phyloP scores from a whole-genome alignment of 2,113 vertebrate species.

The Alligator mississippiensis region DNA sequence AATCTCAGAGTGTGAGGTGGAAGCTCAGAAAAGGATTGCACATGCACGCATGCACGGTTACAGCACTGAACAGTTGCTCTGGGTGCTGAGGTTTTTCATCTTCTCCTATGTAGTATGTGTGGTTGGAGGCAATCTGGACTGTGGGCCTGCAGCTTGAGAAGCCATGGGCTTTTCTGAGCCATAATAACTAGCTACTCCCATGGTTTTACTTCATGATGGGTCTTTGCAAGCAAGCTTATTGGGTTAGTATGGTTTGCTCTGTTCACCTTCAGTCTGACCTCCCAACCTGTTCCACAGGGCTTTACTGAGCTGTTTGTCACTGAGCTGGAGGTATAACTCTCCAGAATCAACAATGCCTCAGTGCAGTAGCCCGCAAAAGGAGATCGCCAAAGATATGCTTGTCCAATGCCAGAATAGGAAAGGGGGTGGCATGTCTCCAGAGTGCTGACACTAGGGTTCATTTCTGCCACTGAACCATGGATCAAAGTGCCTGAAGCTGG shows the following conservation, averaged over 20 bases:
- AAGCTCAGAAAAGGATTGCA: not conserved
- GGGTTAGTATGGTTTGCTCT: not conserved
- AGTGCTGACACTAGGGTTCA: not conserved
- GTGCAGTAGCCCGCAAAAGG: not conserved
- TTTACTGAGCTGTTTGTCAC: not conserved
- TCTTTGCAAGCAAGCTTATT: not conserved
- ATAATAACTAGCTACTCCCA: not conserved
- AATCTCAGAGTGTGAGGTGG: not conserved
- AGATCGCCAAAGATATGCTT: not conserved
- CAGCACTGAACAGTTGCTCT: not conserved
- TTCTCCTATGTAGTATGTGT: not conserved
- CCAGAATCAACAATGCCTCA: not conserved
- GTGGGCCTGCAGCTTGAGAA: not conserved
- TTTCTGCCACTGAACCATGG: not conserved
- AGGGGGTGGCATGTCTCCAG: not conserved
- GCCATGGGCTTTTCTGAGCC: not conserved
- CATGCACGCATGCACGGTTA: not conserved
- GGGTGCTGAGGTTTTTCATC: not conserved
- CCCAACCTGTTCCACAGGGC: not conserved
- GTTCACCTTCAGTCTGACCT: not conserved
- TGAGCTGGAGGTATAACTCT: not conserved
- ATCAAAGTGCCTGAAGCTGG: not conserved
- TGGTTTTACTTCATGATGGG: not conserved
- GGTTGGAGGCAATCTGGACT: not conserved
- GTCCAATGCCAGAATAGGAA: not conserved